Percentiles rank a stretch among this genome's conserved stretches.
Evolutionary conservation across 2,888 invertebrate genomes (phyloP).

Genomic region (Drosophila mercatorum): DNA sequence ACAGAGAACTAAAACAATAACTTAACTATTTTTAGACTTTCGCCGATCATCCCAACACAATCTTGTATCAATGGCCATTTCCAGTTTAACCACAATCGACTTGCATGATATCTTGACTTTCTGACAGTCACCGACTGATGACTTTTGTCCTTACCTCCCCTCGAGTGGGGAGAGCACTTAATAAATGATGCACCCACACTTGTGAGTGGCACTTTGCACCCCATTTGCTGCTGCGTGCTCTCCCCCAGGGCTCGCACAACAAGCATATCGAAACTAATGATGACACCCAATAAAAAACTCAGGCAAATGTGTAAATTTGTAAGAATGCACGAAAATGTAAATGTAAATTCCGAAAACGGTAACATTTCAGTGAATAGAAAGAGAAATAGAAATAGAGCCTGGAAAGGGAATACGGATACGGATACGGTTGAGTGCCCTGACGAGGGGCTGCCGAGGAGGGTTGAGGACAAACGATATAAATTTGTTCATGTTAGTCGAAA

Average conservation of each 20-base stretch:
- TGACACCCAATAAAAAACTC: constrained; percentile 77
- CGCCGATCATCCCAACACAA: not conserved
- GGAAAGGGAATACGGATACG: constrained; percentile 42
- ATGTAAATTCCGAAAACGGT: constrained; percentile 61
- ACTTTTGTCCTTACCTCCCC: constrained; percentile 5
- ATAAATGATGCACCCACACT: constrained; percentile 70
- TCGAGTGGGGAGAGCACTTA: constrained; percentile 28
- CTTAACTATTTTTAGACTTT: not conserved
- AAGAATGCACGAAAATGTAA: constrained; percentile 65
- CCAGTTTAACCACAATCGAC: constrained; percentile 19
- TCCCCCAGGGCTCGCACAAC: constrained; percentile 16
- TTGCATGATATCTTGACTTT: not conserved
- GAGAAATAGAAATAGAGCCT: constrained; percentile 20
- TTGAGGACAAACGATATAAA: constrained; percentile 65
- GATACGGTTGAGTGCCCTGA: constrained; percentile 53
- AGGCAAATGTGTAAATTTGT: constrained; percentile 78
- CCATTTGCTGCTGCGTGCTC: constrained; percentile 17
- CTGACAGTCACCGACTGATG: constrained; percentile 13
- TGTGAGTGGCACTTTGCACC: constrained; percentile 54
- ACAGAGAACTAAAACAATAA: not conserved
- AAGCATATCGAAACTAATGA: constrained; percentile 73
- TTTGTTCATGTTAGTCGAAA: constrained; percentile 70
- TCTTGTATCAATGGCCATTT: not conserved
- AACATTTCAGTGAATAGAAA: constrained; percentile 23
- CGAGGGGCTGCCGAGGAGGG: constrained; percentile 37